phyloP scores from a whole-genome alignment of 2,888 invertebrate species.

The Osmoderma eremita region DNA sequence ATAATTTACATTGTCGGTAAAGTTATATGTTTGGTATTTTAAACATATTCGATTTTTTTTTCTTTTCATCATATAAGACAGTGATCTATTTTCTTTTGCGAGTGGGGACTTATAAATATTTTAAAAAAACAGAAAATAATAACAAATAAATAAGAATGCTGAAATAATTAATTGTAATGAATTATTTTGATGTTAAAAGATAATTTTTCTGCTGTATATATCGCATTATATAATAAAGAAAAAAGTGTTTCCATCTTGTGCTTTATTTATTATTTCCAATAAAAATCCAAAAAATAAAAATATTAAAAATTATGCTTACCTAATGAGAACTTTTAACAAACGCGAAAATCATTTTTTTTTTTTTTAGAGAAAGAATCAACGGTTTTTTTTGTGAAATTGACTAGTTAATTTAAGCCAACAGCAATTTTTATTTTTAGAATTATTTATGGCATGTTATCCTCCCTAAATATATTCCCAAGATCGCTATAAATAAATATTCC shows the following conservation, averaged over 20 bases:
- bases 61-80: conserved; percentile 17
- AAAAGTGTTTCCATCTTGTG: conserved; percentile 42
- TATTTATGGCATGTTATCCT: too few species aligned
- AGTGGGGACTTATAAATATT: conserved; percentile 31
- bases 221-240: conserved; percentile 43
- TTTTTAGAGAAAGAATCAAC: too few species aligned
- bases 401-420: background rate
- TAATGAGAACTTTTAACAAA: too few species aligned
- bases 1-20: background rate
- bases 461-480: too few species aligned
- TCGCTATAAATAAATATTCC: too few species aligned
- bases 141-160: conserved; percentile 24
- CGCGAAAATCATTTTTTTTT: too few species aligned
- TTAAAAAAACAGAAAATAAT: conserved; percentile 29
- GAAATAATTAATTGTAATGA: conserved; percentile 35
- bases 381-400: too few species aligned
- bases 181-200: conserved; percentile 41
- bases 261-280: conserved; percentile 1
- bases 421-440: conserved; percentile 8
- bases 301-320: background rate
- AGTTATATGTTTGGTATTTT: conserved; percentile 9
- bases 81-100: conserved; percentile 23
- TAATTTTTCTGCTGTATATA: conserved; percentile 46
- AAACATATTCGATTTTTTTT: background rate
- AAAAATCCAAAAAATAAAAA: background rate